Base-by-base conservation (phyloP, 2,888 invertebrate species). In the Caenorhabditis sp. region DNA sequence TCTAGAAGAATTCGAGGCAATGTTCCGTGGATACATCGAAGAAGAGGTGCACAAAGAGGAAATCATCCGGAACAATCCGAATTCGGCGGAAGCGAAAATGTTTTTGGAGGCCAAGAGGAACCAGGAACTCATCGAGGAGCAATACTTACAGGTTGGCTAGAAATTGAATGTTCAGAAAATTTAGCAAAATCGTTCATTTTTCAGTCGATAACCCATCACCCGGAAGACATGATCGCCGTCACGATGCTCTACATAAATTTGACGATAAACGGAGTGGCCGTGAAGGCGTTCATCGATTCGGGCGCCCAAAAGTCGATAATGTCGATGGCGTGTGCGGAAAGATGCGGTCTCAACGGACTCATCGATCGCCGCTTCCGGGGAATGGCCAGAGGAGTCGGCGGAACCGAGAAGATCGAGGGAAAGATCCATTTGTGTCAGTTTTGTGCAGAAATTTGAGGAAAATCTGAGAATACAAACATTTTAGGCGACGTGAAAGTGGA, bases 251-350 rank as follows among this genome's bases (percentile, higher is more conserved):
- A 99, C 90, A 96, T 99, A 76, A 95, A 97, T 90, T 96, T 98
- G 90, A 93, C 93, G 90, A 97, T 99, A 0, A 99, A 99, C 91
- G 96, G 96, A 39, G 93, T 94, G 89, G 95, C 95, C 0, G 96
- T 99, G 0, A 97, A 97, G 91, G 98, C 98, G 3, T 99, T 99
- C 90, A 96, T 99, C 70, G 98, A 99, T 91, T 96, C 97, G 79
- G 97, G 81, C 24, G 98, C 98, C 58, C 98, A 99, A 91, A 94
- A 95, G 35, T 98, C 99, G 3, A 96, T 99, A 70, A 98, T 99
- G 96, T 97, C 96, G 46, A 94, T 95, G 74, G 93, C 93, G 0
- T 97, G 96, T 90, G 89, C 92, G 93, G 83, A 95, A 94, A 83
- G 91, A 9, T 85, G 91, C 84, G 62, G 73, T 15, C 65, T 82